These are phyloP conservation scores for Megamerina dolium DNA, from an alignment of 2,888 invertebrate species.

Conservation along the genomic window DNA sequence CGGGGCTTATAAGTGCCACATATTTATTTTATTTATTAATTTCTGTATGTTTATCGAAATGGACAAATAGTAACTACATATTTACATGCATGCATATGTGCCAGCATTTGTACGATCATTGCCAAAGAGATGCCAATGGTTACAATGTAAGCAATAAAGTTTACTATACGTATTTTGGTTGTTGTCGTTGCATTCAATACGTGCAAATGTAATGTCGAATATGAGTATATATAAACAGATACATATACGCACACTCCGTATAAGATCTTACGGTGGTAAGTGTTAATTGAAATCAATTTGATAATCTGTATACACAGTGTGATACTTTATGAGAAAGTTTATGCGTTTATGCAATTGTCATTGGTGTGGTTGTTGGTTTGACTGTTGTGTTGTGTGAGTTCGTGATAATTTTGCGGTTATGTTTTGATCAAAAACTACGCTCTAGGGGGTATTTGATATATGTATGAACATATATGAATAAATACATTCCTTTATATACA, in stretches of 20 bases:
- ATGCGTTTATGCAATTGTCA: conserved; percentile 7
- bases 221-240: neutral
- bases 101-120: neutral
- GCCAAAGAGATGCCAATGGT: conserved; percentile 1
- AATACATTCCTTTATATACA: too few relatives aligned
- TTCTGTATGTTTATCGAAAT: too few relatives aligned
- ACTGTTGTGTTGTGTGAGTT: conserved; percentile 4
- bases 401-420: conserved; percentile 39
- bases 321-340: conserved; percentile 21
- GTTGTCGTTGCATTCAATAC: neutral
- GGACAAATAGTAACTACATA: too few relatives aligned
- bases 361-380: conserved; percentile 5
- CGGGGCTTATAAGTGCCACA: too few relatives aligned
- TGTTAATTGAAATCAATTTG: conserved; percentile 51
- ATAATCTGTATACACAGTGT: conserved; percentile 36
- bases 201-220: neutral
- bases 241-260: neutral
- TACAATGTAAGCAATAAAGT: conserved; percentile 7
- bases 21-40: too few relatives aligned
- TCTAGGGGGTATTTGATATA: conserved; percentile 31
- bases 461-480: neutral
- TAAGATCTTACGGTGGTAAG: conserved; percentile 44
- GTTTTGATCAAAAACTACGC: conserved; percentile 44
- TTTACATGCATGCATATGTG: neutral
- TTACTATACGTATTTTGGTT: conserved; percentile 1